These are phyloP conservation scores for Carassius carassius DNA, from an alignment of 2,113 vertebrate species.

Conservation along the genomic window DNA sequence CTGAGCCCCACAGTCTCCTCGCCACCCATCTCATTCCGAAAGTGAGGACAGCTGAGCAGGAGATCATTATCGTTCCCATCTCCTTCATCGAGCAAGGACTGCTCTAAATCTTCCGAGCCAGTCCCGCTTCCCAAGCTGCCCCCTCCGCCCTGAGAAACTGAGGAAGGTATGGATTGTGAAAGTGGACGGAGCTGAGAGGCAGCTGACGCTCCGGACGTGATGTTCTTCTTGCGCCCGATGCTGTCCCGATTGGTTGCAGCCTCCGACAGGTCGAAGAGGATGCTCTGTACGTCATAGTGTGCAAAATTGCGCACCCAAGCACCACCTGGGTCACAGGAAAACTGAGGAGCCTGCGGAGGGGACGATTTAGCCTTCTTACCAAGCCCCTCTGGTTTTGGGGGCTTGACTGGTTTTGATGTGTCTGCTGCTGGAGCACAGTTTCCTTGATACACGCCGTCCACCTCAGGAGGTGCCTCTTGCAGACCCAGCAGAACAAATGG, in stretches of 20 bases:
- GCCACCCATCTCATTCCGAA: slow-evolving; percentile 86
- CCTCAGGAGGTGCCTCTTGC: slow-evolving; percentile 72
- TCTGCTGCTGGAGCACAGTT: slow-evolving; percentile 63
- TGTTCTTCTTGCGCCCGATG: slow-evolving; percentile 77
- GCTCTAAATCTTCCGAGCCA: slow-evolving; percentile 64
- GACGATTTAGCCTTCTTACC: slow-evolving; percentile 72
- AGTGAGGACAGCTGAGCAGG: slow-evolving; percentile 87
- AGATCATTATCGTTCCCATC: slow-evolving; percentile 82
- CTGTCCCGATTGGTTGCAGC: slow-evolving; percentile 77
- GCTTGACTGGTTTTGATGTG: slow-evolving; percentile 72
- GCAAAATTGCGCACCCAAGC: slow-evolving; percentile 85
- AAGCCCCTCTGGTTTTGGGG: slow-evolving; percentile 73
- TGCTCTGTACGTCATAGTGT: slow-evolving; percentile 90
- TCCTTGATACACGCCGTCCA: slow-evolving; percentile 69
- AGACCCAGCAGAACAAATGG: slow-evolving; percentile 86
- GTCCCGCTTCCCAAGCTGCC: neutral
- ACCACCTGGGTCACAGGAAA: slow-evolving; percentile 60
- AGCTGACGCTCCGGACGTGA: slow-evolving; percentile 78
- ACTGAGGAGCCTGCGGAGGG: slow-evolving; percentile 58
- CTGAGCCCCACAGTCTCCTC: slow-evolving; percentile 81
- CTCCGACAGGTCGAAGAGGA: slow-evolving; percentile 83
- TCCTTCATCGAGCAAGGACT: slow-evolving; percentile 73
- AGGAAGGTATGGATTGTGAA: slow-evolving; percentile 66
- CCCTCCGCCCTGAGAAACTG: slow-evolving; percentile 65
- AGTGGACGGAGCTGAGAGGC: slow-evolving; percentile 77